Evolutionary conservation across 92 coral and sea anemone species (phyloP), one percentile per base, ranked within the genome.

Genomic region (Diadumene lineata): DNA sequence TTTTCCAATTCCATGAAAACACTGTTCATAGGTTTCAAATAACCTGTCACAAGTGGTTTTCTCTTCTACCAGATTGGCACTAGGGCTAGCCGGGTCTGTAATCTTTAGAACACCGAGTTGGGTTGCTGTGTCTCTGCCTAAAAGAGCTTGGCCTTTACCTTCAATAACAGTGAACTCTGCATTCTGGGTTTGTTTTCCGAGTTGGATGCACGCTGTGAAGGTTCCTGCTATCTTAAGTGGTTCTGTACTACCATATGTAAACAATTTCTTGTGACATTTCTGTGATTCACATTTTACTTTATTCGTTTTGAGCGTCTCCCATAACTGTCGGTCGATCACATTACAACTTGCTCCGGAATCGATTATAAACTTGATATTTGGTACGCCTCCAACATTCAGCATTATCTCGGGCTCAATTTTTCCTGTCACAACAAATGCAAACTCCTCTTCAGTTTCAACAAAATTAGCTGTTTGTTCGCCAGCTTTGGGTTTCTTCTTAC

Each of bases 291-390:
- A 73, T 31, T 67, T 50, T 44, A 82, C 80, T 67, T 65, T 73
- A 31, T 38, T 71, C 27, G 56, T 28, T 50, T 84, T 84, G 58
- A 84, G 38, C 21, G 15, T 30, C 66, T 82, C 86, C 84, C 89
- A 83, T 56, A 66, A 57, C 46, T 72, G 48, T 25, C 83, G 27
- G 58, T 87, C 92, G 48, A 87, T 60, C 8, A 86, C 80, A 67
- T 86, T 86, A 50, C 86, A 79, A 66, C 83, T 74, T 4, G 89
- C 89, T 56, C 92, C 86, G 0, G 92, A 87, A 51, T 83, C 89
- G 18, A 87, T 76, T 26, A 87, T 78, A 38, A 83, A 38, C 57
- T 61, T 66, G 72, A 84, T 60, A 60, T 79, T 80, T 21, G 80
- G 77, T 61, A 80, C 68, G 31, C 86, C 77, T n/a, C 84, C 87